Evolutionary conservation across 2,888 invertebrate genomes (phyloP).

Genomic region (Pardosa pseudoannulata): DNA sequence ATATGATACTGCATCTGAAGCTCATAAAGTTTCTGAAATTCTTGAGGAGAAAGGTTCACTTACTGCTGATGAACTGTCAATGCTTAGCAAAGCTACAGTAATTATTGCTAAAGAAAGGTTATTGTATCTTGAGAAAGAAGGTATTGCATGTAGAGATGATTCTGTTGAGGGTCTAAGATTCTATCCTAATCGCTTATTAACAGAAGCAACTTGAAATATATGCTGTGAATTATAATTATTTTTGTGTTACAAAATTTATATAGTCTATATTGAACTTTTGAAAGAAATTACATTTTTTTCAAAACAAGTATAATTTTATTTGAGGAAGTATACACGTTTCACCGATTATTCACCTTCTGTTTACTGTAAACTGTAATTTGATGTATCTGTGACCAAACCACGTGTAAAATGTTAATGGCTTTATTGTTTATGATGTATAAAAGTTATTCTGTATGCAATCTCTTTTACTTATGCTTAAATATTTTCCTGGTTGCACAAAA

Average conservation of each 20-base stretch:
- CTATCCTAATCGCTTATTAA: constrained; percentile 91
- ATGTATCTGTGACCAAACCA: too few species aligned
- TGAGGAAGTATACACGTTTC: too few species aligned
- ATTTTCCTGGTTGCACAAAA: too few species aligned
- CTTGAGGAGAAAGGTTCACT: constrained; percentile 82
- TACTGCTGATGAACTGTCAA: constrained; percentile 92
- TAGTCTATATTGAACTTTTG: neutral
- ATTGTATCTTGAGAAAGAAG: constrained; percentile 89
- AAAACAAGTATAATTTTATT: too few species aligned
- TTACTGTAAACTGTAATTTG: too few species aligned
- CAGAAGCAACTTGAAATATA: constrained; percentile 75
- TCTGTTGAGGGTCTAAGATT: constrained; percentile 95
- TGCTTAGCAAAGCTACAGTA: constrained; percentile 88
- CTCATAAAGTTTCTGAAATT: constrained; percentile 77
- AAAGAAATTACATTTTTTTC: too few species aligned
- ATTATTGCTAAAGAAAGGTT: constrained; percentile 92
- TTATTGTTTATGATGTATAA: too few species aligned
- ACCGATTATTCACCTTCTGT: too few species aligned
- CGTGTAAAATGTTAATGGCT: too few species aligned
- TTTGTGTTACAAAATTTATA: too few species aligned
- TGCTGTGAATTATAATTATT: neutral
- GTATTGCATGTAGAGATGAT: constrained; percentile 94
- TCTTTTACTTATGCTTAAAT: too few species aligned
- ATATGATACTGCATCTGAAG: constrained; percentile 79
- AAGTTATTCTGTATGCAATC: too few species aligned